phyloP scores from a whole-genome alignment of 1,140 invertebrate genomes.

The Thaumetopoea pityocampa region DNA sequence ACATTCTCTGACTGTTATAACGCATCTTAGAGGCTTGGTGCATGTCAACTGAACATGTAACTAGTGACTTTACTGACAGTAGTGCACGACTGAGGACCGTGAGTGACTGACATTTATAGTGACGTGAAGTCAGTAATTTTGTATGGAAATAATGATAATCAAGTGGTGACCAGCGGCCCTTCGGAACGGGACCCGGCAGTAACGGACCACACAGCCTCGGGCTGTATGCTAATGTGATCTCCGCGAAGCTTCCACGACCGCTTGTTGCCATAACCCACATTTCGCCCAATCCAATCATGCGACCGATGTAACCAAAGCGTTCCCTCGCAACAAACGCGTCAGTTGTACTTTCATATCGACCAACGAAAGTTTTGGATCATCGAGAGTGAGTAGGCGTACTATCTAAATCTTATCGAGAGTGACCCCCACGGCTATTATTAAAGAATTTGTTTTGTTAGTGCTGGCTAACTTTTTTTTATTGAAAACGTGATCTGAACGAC shows the following conservation, averaged over 20 bases:
- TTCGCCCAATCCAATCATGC: conserved; percentile 49
- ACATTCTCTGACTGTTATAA: too few species aligned
- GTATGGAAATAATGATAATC: conserved; percentile 29
- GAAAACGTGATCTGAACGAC: conserved; percentile 1
- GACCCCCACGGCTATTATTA: conserved; percentile 2
- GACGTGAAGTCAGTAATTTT: conserved; percentile 15
- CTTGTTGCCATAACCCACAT: conserved; percentile 67
- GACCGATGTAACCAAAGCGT: conserved; percentile 54
- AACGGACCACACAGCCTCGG: conserved; percentile 49
- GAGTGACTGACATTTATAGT: too few species aligned
- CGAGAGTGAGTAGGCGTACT: conserved; percentile 39
- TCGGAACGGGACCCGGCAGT: conserved; percentile 45
- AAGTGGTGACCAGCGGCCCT: conserved; percentile 45
- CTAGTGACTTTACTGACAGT: conserved; percentile 1
- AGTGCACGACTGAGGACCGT: too few species aligned
- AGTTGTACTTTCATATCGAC: conserved; percentile 69
- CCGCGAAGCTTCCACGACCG: conserved; percentile 36
- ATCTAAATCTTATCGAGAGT: conserved; percentile 20
- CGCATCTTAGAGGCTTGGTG: too few species aligned
- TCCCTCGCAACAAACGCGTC: conserved; percentile 48
- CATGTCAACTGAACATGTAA: background rate
- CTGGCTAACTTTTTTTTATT: background rate
- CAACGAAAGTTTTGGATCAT: conserved; percentile 54
- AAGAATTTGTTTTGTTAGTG: conserved; percentile 3
- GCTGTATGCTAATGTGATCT: conserved; percentile 58